Percentiles rank a stretch among this genome's conserved stretches.
Conservation (phyloP, 2,797 vertebrate species). For the Zalophus californianus region DNA sequence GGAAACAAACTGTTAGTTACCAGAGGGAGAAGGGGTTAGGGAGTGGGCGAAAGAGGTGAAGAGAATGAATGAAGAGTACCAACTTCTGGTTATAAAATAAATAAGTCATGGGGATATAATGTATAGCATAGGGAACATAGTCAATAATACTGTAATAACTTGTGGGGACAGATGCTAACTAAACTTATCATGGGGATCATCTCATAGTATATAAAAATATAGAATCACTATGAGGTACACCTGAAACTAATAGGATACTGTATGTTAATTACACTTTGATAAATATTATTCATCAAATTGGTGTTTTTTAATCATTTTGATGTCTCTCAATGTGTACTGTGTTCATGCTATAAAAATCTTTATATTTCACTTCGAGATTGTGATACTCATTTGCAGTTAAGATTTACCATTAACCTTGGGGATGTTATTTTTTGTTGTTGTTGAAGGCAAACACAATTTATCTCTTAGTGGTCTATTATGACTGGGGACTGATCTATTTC, state of each 20-base stretch:
- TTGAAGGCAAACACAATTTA: conserved; percentile 57
- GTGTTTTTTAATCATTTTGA: not conserved
- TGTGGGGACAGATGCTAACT: not conserved
- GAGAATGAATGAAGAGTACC: not conserved
- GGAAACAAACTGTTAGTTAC: not conserved
- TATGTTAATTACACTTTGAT: not conserved
- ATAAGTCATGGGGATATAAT: not conserved
- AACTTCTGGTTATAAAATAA: not conserved
- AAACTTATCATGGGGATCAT: not conserved
- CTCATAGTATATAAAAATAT: not conserved
- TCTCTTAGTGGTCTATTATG: conserved; percentile 60
- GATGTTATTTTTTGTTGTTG: not conserved
- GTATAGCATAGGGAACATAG: not conserved
- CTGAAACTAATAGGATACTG: not conserved
- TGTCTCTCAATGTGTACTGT: not conserved
- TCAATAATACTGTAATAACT: not conserved
- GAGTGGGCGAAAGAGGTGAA: not conserved
- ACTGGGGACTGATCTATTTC: conserved; percentile 77
- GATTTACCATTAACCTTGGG: conserved; percentile 48
- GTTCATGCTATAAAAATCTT: not conserved
- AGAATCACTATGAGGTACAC: not conserved
- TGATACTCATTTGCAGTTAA: conserved; percentile 38
- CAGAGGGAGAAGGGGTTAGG: not conserved
- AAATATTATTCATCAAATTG: not conserved
- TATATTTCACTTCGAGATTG: not conserved